Base-by-base conservation (phyloP, 2,888 invertebrate species). In the Microctonus hyperodae region DNA sequence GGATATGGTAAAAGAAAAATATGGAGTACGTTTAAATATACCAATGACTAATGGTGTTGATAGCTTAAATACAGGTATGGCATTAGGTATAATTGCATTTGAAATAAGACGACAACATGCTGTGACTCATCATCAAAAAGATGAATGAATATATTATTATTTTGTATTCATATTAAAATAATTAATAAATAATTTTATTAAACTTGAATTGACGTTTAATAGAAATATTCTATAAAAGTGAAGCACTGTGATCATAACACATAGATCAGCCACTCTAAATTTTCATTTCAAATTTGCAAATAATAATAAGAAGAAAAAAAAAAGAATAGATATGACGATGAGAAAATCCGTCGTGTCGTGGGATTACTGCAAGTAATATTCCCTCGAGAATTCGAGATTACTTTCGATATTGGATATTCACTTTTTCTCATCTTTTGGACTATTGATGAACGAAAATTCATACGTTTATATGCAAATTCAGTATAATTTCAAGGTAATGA, bases 11-110 rank as follows among this genome's bases (percentile, higher is more conserved):
- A 80, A 85, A 33, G 80, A 84, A 35, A 85, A 83, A 68, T 86
- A 88, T 64, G 92, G 92, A 10, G 81, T 88, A 31, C 87, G 92
- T 72, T 79, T 97, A 33, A 90, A 92, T 81, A 91, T 97, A 72
- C 96, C 97, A 0, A 84, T 97, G 75, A 88, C 88, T 67, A 88
- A 88, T 78, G 88, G 89, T 6, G 87, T 95, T 0, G 93, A 97
- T 57, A 96, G 96, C 82, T 86, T 97, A 61, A 97, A 97, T 83
- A 90, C 91, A 2, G 91, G 92, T 6, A 91, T 93, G 80, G 95
- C 97, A 0, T 86, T 93, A 22, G 92, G 94, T 16, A 87, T 97
- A 44, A 88, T 97, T 74, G 87, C 91, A 25, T 97, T 93, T 85
- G 96, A 97, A 88, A 89, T 95, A 57, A 88, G 88, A 76, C 88